Base-by-base conservation (phyloP, 1,140 invertebrate species). In the Nasonia longicornis region DNA sequence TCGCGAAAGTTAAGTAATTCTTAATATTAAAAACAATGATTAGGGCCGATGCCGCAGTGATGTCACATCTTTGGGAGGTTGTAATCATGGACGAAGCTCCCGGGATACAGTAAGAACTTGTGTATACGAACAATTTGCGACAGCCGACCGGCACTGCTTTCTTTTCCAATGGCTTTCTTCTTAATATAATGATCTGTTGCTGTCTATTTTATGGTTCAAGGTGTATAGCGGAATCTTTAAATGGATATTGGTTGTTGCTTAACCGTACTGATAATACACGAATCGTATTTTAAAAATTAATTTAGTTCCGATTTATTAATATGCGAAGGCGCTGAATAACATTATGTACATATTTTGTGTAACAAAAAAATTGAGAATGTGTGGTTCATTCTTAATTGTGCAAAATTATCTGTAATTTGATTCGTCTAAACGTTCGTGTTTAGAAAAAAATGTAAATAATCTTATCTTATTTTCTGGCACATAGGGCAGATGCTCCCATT, bases 401-500 rank as follows among this genome's bases (percentile, higher is more conserved):
- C 45, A 48, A 10, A 76, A 64, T 81, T 66, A 80, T 38, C 80
- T 79, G 82, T 84, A 81, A 83, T 88, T 89, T 87, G 85, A 58
- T 70, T 35, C 2, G 42, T 38, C 35, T 26, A 26, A 70, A 58
- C 48, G 31, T 42, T 70, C 29, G 12, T 75, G 31, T 81, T 85
- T 71, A 79, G 75, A 77, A 73, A 26, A 63, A 26, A 77, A 52
- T 82, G 81, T 74, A 26, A 58, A 29, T 83, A 73, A 80, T 83
- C 70, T 84, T 75, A 84, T 26, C 83, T 86, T 84, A 82, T 82
- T 86, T 82, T 89, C 78, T 90, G 86, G n/a, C 72, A 93, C 83
- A 90, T 89, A 97, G 97, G 97, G 97, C 97, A 86, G 97, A 99
- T 94, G 97, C 97, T 87, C 97, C 97, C 84, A 95, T 98, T 86